Conservation (phyloP, 64 coral and sea anemone genomes). For the Platygyra sinensis region DNA sequence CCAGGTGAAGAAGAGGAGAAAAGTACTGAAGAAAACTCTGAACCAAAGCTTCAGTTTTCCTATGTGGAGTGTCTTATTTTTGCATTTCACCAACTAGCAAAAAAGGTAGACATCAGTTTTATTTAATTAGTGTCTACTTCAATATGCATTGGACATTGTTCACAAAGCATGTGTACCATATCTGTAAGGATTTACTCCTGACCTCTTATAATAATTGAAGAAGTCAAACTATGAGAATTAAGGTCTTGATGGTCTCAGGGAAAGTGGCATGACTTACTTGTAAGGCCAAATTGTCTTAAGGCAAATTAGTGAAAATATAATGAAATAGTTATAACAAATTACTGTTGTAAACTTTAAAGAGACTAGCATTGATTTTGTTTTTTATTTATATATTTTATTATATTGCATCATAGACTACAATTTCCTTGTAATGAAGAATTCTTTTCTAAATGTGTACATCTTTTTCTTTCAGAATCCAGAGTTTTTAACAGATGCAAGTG, state of each 20-base stretch:
- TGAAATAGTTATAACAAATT: no score
- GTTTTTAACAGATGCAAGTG: conserved; percentile 76
- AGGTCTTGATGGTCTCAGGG: no score
- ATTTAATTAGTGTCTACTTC: background rate
- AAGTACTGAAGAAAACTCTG: conserved; percentile 61
- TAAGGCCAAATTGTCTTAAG: no score
- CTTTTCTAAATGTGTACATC: background rate
- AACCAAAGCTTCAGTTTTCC: conserved; percentile 94
- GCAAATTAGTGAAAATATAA: no score
- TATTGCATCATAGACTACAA: background rate
- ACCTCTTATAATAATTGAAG: no score
- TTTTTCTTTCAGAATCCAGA: conserved; percentile 75
- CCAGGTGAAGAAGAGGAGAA: conserved; percentile 85
- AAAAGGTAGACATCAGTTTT: conserved; percentile 60
- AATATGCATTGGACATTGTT: no score
- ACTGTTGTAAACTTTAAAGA: no score
- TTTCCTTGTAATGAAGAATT: background rate
- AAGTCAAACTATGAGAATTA: no score
- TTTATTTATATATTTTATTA: no score
- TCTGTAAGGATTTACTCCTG: no score
- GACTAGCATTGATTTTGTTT: no score
- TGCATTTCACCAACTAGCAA: conserved; percentile 90
- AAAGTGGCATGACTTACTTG: no score
- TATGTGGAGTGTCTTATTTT: conserved; percentile 96
- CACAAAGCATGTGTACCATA: background rate